These are phyloP conservation scores for Glossophaga mutica DNA, from an alignment of 2,797 vertebrate species.

Conservation along the genomic window DNA sequence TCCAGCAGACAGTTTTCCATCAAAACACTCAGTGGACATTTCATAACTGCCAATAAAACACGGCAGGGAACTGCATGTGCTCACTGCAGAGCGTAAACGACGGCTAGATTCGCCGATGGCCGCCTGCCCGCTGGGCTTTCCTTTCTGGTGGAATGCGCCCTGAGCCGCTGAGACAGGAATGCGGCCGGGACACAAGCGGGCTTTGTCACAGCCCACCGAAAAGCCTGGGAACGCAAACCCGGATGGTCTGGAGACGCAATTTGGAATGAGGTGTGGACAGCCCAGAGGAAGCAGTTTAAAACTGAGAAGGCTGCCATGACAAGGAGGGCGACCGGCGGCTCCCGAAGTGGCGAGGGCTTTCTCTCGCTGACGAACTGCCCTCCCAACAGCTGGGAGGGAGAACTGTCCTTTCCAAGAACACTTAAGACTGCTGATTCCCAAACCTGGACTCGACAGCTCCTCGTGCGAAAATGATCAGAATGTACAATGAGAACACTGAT, in stretches of 20 bases:
- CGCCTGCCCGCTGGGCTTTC: constrained; percentile 43
- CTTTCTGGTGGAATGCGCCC: constrained; percentile 65
- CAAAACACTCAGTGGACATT: constrained; percentile 59
- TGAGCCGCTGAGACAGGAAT: constrained; percentile 77
- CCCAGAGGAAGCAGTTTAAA: background rate
- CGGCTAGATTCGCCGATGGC: constrained; percentile 40
- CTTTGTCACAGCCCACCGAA: constrained; percentile 74
- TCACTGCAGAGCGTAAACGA: constrained; percentile 63
- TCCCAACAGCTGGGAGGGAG: background rate
- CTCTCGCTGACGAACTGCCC: background rate
- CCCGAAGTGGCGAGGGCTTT: background rate
- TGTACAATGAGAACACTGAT: background rate
- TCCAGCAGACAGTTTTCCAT: constrained; percentile 66
- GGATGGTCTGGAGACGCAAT: background rate
- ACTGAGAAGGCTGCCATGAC: background rate
- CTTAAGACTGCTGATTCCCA: background rate
- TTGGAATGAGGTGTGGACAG: background rate
- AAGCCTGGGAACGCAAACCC: constrained; percentile 41
- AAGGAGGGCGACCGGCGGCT: background rate
- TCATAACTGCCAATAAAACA: constrained; percentile 69
- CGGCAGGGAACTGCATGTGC: constrained; percentile 75
- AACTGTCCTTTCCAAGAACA: background rate
- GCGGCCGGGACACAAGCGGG: constrained; percentile 59
- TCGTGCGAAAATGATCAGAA: background rate
- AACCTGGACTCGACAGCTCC: background rate